Conservation (phyloP, 1,140 invertebrate genomes). For the Diuraphis noxia region DNA sequence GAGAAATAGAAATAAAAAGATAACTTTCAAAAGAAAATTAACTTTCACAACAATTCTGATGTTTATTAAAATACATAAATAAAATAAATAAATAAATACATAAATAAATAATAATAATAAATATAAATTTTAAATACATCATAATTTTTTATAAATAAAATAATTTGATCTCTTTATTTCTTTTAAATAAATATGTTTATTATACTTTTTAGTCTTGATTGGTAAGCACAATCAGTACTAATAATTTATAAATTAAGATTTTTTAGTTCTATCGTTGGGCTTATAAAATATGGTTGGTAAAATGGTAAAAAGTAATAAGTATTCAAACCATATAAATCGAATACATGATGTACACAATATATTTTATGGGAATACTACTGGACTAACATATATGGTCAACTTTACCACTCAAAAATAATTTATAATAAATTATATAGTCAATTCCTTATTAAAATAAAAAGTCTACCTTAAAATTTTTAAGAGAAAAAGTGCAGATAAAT, state of each 20-base stretch:
- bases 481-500: not conserved
- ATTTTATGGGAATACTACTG: not conserved
- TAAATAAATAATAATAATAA: constrained; percentile 32
- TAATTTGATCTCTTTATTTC: not conserved
- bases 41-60: constrained; percentile 25
- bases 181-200: constrained; percentile 5
- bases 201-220: not conserved
- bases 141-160: not conserved
- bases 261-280: not conserved
- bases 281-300: not conserved
- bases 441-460: not conserved
- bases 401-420: not conserved
- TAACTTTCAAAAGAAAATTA: not conserved
- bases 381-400: constrained; percentile 2
- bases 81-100: constrained; percentile 22
- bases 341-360: not conserved
- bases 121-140: not conserved
- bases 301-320: not conserved
- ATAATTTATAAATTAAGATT: not conserved
- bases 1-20: not conserved
- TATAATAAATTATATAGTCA: not conserved
- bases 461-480: not conserved
- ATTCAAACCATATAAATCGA: not conserved
- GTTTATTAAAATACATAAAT: constrained; percentile 37
- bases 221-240: not conserved